Base-by-base conservation (phyloP, 2,113 vertebrate species). In the Lynx canadensis region DNA sequence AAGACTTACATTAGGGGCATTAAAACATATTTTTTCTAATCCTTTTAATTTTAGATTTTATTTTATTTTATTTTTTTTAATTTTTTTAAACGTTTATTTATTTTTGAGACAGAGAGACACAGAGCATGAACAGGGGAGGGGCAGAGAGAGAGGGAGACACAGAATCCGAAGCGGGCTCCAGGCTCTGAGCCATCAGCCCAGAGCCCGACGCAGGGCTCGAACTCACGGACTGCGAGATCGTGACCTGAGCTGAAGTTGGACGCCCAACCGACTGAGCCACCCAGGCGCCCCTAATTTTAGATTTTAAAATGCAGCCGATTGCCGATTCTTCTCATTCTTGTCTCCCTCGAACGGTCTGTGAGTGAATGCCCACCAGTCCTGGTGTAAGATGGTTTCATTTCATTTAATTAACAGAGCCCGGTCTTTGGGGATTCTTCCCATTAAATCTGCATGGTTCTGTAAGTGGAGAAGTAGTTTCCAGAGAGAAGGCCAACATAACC, bases 401-500 rank as follows among this genome's bases (percentile, higher is more conserved):
- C 84, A 92, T 94, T 97, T 97, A 96, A 98, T 98, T 98, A 98
- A 95, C 90, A 94, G 38, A 95, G 57, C 79, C 66, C 66, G 57
- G 66, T 94, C 98, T 96, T 94, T 14, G 55, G 97, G 97, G 97
- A 97, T 41, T 65, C 52, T 81, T 89, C 76, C 63, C 63, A 69
- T 94, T 85, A 96, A 88, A 88, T 81, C 48, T 7, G 66, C 94
- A 48, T 48, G 13, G 31, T 69, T 94, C 80, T 73, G 29, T 82
- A 88, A 95, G 66, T 38, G 80, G 48, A 88, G n/a, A 91, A 89
- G 73, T 2, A 25, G 85, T 90, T 96, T 76, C 76, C 65, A 88
- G 92, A 88, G 97, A 96, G 66, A 19, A 97, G 92, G 57, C 84
- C 92, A 33, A 84, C 83, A 45, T 23, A 83, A 31, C 84, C 88